Base-by-base conservation (phyloP, 2,888 invertebrate genomes). In the Boloria selene region DNA sequence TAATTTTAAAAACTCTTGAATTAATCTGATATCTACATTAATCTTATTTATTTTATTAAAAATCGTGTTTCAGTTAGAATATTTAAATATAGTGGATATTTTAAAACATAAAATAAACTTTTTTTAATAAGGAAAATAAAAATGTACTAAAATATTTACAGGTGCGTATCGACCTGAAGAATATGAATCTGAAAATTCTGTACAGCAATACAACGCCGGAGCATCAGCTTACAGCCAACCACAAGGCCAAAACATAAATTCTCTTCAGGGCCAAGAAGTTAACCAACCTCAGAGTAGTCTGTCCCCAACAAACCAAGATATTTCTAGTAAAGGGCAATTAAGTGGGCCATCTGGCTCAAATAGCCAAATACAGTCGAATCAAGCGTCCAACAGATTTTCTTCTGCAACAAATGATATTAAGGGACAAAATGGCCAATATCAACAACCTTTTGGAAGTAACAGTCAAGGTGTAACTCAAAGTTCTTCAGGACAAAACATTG, bases 161-260 rank as follows among this genome's bases (percentile, higher is more conserved):
- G 92, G 92, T 68, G 90, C 92, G 17, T 92, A 92, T 78, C 80
- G 85, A 52, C 89, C 90, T 0, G 83, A 86, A 38, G 89, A 90
- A 78, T 82, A 88, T 64, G 79, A 81, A 61, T 64, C 70, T 7
- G 71, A 74, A n/a, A 64, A 52, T 13, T 56, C 71, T 47, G 54
- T 64, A 52, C 71, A 73, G 55, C 71, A 70, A 52, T 74, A 71
- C 47, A 70, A 61, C 47, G 50, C 59, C 49, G 69, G 70, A 54
- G 53, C 56, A 7, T 55, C 67, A 7, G 44, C 68, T 17, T 67
- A 47, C 31, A 72, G 70, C 18, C 70, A 68, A 62, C 64, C 73
- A 7, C 73, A 74, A 67, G 72, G 64, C 45, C 69, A 70, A 63
- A 63, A 55, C 67, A 38, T 51, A 42, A 64, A 42, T 7, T 58